These are phyloP conservation scores for Macrobrachium rosenbergii DNA, from an alignment of 1,140 invertebrate species.

Conservation along the genomic window DNA sequence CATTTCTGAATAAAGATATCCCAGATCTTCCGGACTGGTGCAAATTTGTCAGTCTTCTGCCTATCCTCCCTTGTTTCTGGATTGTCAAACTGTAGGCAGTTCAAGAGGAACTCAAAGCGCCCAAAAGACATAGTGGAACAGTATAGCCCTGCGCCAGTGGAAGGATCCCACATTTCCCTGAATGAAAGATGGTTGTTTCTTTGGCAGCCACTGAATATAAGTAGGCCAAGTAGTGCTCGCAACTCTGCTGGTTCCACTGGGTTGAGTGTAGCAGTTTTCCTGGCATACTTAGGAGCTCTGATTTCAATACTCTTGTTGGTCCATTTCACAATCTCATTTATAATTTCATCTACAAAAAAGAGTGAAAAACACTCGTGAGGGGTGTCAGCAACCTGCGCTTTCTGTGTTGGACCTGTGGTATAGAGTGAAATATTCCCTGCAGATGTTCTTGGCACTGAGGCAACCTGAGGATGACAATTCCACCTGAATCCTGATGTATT, in stretches of 20 bases:
- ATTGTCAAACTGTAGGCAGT: slow-evolving; percentile 65
- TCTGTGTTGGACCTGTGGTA: not conserved
- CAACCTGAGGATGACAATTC: too few species aligned
- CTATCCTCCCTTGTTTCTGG: slow-evolving; percentile 51
- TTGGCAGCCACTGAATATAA: not conserved
- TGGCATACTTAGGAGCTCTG: not conserved
- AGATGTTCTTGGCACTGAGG: too few species aligned
- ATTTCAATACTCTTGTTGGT: not conserved
- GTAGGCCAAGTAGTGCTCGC: not conserved
- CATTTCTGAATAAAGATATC: slow-evolving; percentile 29
- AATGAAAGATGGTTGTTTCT: not conserved
- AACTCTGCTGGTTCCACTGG: not conserved
- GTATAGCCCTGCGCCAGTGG: not conserved
- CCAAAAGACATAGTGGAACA: not conserved
- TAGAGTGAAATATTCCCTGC: not conserved
- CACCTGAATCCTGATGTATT: too few species aligned
- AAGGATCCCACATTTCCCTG: not conserved
- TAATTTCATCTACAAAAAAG: not conserved
- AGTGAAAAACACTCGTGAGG: not conserved
- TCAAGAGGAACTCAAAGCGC: slow-evolving; percentile 6
- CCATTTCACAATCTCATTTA: not conserved
- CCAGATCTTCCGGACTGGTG: slow-evolving; percentile 66
- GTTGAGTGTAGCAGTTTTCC: not conserved
- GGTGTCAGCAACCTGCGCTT: not conserved
- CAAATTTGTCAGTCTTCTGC: slow-evolving; percentile 58